phyloP scores from a whole-genome alignment of 2,797 vertebrate genomes.

The Premnoplex brunnescens region DNA sequence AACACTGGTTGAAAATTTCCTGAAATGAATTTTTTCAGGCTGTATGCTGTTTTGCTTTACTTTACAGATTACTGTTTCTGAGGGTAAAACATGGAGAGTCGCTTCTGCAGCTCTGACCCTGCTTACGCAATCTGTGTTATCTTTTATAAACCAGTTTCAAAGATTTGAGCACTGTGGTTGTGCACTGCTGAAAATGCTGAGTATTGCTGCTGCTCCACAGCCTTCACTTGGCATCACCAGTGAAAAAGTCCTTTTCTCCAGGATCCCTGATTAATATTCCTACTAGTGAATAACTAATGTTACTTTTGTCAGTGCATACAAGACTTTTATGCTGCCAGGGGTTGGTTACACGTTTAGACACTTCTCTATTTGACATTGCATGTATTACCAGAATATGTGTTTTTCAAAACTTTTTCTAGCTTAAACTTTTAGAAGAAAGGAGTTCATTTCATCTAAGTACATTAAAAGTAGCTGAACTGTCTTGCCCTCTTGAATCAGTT shows the following conservation, averaged over 20 bases:
- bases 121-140: background rate
- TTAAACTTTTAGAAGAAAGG: background rate
- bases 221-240: background rate
- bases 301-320: background rate
- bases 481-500: background rate
- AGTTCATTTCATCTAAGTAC: background rate
- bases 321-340: background rate
- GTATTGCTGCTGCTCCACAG: background rate
- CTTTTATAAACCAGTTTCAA: background rate
- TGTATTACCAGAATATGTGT: background rate
- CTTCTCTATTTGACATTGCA: background rate
- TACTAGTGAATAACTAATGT: background rate
- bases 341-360: background rate
- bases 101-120: background rate
- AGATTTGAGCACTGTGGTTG: background rate
- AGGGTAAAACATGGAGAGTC: background rate
- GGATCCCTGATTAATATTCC: background rate
- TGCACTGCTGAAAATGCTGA: background rate
- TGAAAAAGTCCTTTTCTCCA: background rate
- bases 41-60: background rate
- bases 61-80: background rate
- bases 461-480: background rate
- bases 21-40: background rate
- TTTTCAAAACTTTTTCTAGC: background rate
- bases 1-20: background rate